Conservation (phyloP, 2,113 vertebrate genomes). For the Crypturellus undulatus region DNA sequence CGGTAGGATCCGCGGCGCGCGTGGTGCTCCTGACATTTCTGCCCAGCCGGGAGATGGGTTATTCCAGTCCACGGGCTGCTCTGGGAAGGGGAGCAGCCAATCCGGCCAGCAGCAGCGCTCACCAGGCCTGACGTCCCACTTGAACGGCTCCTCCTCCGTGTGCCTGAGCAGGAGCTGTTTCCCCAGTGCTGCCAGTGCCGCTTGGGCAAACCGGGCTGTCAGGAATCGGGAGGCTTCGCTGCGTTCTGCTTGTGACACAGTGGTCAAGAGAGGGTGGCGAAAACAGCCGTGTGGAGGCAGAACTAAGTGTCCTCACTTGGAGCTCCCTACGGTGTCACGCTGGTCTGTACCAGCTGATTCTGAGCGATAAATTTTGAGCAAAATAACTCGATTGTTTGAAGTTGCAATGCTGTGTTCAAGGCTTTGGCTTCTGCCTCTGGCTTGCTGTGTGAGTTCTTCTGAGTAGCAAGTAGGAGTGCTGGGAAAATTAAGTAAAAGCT, state of each 20-base stretch:
- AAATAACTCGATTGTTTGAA: neutral
- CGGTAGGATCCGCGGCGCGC: neutral
- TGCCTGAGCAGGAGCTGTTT: neutral
- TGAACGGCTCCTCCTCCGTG: neutral
- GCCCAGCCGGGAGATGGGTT: neutral
- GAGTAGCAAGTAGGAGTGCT: fast-evolving
- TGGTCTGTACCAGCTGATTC: neutral
- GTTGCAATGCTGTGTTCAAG: neutral
- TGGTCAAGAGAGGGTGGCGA: neutral
- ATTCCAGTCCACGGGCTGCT: neutral
- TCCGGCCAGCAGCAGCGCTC: neutral
- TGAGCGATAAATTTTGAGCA: neutral
- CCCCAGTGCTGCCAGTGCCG: neutral
- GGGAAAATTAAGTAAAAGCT: neutral
- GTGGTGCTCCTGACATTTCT: neutral
- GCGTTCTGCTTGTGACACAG: neutral
- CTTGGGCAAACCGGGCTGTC: no score
- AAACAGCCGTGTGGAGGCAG: neutral
- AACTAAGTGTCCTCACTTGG: neutral
- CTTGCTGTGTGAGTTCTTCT: neutral
- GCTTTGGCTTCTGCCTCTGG: neutral
- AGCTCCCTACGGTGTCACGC: neutral
- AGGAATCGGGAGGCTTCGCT: neutral
- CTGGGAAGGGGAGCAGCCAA: neutral
- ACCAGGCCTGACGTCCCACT: neutral